Evolutionary conservation across 2,113 vertebrate species (phyloP).

Genomic region (Callaeas wilsoni): DNA sequence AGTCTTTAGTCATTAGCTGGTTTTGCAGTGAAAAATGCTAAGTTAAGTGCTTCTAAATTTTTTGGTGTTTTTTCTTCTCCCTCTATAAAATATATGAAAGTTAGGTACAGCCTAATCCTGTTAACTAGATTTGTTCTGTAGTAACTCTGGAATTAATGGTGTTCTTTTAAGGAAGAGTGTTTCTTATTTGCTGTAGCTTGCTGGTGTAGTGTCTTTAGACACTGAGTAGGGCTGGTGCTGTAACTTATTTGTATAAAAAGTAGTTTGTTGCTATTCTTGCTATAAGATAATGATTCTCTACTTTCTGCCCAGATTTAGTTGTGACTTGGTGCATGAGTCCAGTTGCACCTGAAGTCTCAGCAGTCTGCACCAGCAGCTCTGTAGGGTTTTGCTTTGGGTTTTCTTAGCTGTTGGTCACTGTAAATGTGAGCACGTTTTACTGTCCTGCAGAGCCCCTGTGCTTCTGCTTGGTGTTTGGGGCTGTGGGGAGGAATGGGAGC

Average conservation of each 20-base stretch:
- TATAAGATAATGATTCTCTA: background rate
- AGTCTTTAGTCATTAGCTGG: background rate
- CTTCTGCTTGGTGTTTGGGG: background rate
- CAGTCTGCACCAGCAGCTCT: background rate
- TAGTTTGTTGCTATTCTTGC: background rate
- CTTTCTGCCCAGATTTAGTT: background rate
- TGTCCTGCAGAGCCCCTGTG: background rate
- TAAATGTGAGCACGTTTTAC: fast-evolving
- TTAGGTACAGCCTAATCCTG: background rate
- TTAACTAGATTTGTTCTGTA: background rate
- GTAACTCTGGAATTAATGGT: background rate
- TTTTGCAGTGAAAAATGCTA: background rate
- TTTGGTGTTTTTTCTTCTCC: background rate
- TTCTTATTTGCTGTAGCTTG: background rate
- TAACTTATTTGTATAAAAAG: background rate
- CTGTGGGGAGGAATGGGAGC: background rate
- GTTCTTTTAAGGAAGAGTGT: background rate
- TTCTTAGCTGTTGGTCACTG: background rate
- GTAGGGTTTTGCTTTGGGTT: background rate
- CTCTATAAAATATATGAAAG: background rate
- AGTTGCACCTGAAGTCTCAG: background rate
- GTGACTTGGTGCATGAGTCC: background rate
- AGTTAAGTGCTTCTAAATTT: background rate
- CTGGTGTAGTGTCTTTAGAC: background rate
- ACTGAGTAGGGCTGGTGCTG: background rate